Conservation (phyloP, 2,888 invertebrate species). For the Troides helena region DNA sequence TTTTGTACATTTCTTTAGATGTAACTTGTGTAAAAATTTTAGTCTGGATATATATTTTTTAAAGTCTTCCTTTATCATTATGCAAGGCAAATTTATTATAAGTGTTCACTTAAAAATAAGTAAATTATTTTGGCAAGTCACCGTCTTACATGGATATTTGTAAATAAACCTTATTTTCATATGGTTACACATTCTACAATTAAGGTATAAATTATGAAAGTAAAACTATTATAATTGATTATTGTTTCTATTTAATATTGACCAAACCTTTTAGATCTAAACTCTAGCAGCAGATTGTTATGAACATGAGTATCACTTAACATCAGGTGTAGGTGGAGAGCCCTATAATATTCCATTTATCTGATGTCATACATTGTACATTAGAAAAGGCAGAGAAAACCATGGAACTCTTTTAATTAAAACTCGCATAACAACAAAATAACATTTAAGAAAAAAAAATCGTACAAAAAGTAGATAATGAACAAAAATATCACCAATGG, state of each 20-base stretch:
- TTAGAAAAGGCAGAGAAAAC: not conserved
- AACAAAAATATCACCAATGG: constrained; percentile 38
- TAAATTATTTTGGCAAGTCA: constrained; percentile 13
- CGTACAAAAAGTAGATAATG: constrained; percentile 23
- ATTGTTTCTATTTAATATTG: not conserved
- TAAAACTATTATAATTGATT: not conserved
- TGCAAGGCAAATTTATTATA: not conserved
- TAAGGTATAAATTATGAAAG: not conserved
- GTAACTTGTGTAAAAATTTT: not conserved
- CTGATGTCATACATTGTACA: not conserved
- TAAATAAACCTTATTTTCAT: constrained; percentile 3
- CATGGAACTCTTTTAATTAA: constrained; percentile 26
- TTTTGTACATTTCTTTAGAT: not conserved
- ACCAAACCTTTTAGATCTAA: too few relatives aligned
- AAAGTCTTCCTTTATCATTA: constrained; percentile 17
- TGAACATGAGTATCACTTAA: too few relatives aligned
- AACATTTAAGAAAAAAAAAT: constrained; percentile 30
- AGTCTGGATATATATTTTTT: not conserved
- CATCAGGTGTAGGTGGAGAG: too few relatives aligned
- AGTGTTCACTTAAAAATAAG: constrained; percentile 24
- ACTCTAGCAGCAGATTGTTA: too few relatives aligned
- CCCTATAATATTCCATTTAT: not conserved
- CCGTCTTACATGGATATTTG: constrained; percentile 4
- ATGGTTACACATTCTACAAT: not conserved
- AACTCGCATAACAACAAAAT: constrained; percentile 21